A percentile compares a stretch with the other conserved stretches of the same genome.
These are phyloP conservation scores for Myxocyprinus asiaticus DNA, from an alignment of 2,113 vertebrate genomes.

Conservation along the genomic window DNA sequence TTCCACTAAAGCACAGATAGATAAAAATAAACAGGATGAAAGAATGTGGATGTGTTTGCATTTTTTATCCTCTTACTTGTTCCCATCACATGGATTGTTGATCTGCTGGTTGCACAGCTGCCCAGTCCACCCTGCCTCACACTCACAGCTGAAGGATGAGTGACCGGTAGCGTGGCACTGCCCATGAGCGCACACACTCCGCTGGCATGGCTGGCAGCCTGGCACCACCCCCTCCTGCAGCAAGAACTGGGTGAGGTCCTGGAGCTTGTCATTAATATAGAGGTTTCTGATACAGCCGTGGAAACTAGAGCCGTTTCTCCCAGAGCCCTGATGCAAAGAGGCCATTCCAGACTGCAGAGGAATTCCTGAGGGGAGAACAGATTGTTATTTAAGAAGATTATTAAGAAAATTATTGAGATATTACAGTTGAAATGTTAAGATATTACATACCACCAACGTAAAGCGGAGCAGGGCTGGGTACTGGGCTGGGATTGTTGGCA, in stretches of 20 bases:
- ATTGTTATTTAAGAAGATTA: neutral
- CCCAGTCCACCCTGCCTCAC: slow-evolving; percentile 91
- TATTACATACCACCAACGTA: slow-evolving; percentile 90
- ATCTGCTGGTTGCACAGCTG: slow-evolving; percentile 88
- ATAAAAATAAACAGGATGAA: too few species aligned
- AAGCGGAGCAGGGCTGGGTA: slow-evolving; percentile 87
- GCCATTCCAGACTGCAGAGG: slow-evolving; percentile 84
- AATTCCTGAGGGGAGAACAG: slow-evolving; percentile 78
- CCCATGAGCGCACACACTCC: slow-evolving; percentile 86
- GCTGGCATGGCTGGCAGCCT: slow-evolving; percentile 93
- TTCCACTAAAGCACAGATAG: too few species aligned
- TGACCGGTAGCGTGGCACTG: slow-evolving; percentile 87
- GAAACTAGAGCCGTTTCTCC: slow-evolving; percentile 90
- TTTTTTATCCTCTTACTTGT: slow-evolving; percentile 82
- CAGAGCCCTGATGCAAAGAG: slow-evolving; percentile 83
- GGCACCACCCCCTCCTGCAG: slow-evolving; percentile 89
- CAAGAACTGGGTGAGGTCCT: slow-evolving; percentile 87
- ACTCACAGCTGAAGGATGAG: slow-evolving; percentile 90
- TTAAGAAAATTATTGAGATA: neutral
- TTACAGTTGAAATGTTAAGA: neutral
- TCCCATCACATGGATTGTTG: slow-evolving; percentile 92
- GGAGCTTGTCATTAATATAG: slow-evolving; percentile 92
- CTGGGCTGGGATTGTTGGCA: slow-evolving; percentile 88
- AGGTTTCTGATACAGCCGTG: slow-evolving; percentile 92
- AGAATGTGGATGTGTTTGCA: too few species aligned